Base-by-base conservation (phyloP, 1,140 invertebrate genomes). In the Lysiphlebus fabarum region DNA sequence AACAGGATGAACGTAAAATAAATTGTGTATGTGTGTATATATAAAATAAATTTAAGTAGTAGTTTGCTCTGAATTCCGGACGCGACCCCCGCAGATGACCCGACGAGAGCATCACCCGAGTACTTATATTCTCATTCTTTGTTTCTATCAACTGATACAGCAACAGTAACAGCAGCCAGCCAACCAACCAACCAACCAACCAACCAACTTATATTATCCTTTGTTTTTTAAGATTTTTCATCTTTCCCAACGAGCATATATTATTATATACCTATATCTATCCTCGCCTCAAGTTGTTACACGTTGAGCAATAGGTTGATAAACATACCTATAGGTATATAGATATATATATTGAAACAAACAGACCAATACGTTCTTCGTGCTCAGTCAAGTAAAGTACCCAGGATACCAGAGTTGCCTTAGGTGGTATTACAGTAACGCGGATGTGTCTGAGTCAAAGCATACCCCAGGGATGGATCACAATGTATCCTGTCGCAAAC, bases 31-130 rank as follows among this genome's bases (percentile, higher is more conserved):
- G 57, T 17, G 41, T 36, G 47, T 47, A 57, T 42, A 44, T 38
- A 56, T 44, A 53, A 56, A 62, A 56, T 54, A 59, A 50, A 61
- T 56, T n/a, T n/a, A 26, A 58, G 56, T 51, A 70, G 68, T 77
- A 73, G 73, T 77, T 78, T 79, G 77, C 77, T 79, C 77, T 78
- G 77, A 73, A 79, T 78, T 78, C 75, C 77, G 77, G 73, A 70
- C 73, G 72, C 77, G 77, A 78, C 77, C 75, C 70, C 62, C 68
- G 63, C 17, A 63, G 71, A 72, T 78, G 76, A 79, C 76, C 77
- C 67, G 73, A 66, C 77, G 73, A 73, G 77, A 77, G 77, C 75
- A 79, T 77, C 74, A 75, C 73, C 17, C 17, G 26, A 37, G 38
- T 26, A 69, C 67, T 70, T 66, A 71, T 70, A 68, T 69, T 68